Conservation (phyloP, 2,888 invertebrate species). For the Cryptosula pallasiana region DNA sequence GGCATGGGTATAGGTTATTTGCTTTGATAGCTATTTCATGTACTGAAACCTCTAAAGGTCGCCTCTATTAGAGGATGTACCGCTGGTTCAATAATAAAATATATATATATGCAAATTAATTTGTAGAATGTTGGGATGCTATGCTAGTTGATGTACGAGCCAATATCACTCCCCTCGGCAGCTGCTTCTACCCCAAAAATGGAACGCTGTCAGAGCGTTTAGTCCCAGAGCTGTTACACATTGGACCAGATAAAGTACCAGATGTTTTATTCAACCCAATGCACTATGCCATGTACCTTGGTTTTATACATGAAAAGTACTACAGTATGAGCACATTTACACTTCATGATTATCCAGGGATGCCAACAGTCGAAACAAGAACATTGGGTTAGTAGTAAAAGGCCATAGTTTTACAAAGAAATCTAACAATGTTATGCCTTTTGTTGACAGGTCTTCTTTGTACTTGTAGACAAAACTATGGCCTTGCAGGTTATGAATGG, state of each 20-base stretch:
- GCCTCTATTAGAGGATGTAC: too few species aligned
- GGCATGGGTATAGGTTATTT: too few species aligned
- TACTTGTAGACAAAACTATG: background rate
- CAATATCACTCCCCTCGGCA: background rate
- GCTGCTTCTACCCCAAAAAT: slow-evolving; percentile 4
- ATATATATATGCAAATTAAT: too few species aligned
- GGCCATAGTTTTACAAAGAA: too few species aligned
- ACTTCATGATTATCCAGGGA: background rate
- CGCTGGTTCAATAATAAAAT: too few species aligned
- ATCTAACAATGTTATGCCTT: too few species aligned
- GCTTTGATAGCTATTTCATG: too few species aligned
- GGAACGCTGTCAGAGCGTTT: background rate
- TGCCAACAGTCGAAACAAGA: background rate
- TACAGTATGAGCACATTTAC: background rate
- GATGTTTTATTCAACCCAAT: slow-evolving; percentile 10
- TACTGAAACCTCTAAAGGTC: too few species aligned
- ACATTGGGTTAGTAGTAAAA: background rate
- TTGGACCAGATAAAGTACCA: background rate
- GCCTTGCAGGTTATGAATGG: background rate
- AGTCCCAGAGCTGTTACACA: background rate
- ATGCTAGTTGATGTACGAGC: background rate
- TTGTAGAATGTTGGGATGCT: background rate
- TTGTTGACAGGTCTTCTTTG: too few species aligned
- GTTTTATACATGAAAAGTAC: background rate
- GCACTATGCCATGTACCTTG: background rate